Percentiles rank a stretch among this genome's conserved stretches.
These are phyloP conservation scores for Gymnocephalus cernua DNA, from an alignment of 2,113 vertebrate species.

Conservation along the genomic window DNA sequence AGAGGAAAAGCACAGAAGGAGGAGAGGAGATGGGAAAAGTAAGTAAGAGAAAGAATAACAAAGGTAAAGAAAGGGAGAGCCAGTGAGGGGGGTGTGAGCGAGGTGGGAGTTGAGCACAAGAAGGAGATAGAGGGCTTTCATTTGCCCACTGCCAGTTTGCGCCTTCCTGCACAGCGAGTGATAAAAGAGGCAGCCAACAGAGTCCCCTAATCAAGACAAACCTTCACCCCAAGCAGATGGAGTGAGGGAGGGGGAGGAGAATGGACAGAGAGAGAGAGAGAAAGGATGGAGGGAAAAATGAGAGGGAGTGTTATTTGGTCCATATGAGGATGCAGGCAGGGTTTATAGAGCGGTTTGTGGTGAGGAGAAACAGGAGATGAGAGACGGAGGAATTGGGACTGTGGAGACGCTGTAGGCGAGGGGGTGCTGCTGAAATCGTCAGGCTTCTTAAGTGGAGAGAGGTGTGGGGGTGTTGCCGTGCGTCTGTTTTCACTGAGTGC, in stretches of 20 bases:
- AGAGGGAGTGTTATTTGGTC: conserved; percentile 49
- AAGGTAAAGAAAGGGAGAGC: conserved; percentile 44
- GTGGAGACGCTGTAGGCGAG: conserved; percentile 50
- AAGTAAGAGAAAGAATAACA: conserved; percentile 57
- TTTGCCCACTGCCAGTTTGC: conserved; percentile 80
- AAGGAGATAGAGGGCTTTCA: conserved; percentile 79
- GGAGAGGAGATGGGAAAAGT: conserved; percentile 17
- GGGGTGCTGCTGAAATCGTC: conserved; percentile 54
- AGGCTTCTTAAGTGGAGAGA: conserved; percentile 65
- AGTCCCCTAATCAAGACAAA: conserved; percentile 82
- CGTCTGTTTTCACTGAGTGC: conserved; percentile 63
- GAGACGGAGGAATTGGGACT: conserved; percentile 32
- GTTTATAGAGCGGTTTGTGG: conserved; percentile 71
- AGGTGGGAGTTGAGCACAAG: conserved; percentile 57
- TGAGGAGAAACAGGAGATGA: conserved; percentile 53
- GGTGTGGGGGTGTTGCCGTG: conserved; percentile 45
- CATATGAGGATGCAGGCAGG: conserved; percentile 50
- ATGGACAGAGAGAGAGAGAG: conserved; percentile 13
- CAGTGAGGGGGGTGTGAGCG: conserved; percentile 23
- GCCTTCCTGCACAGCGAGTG: conserved; percentile 77
- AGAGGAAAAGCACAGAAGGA: conserved; percentile 17
- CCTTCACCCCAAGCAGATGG: conserved; percentile 74
- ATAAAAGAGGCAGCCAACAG: conserved; percentile 80
- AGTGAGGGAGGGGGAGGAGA: conserved; percentile 37
- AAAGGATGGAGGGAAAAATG: background rate